These are phyloP conservation scores for Bedellia somnulentella DNA, from an alignment of 2,888 invertebrate species.

Conservation along the genomic window DNA sequence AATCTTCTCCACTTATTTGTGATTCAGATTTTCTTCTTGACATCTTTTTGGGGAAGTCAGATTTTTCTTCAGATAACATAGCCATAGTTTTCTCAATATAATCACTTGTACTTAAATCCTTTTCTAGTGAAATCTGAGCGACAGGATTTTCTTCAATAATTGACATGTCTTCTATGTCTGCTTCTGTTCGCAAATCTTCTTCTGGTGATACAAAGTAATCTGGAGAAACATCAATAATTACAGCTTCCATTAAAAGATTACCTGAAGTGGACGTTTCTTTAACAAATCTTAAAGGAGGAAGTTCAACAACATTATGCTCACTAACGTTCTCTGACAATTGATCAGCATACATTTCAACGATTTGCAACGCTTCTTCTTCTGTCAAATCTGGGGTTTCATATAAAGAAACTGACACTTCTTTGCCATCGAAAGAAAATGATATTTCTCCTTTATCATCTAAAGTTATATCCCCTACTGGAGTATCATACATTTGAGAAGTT, in stretches of 20 bases:
- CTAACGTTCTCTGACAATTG: constrained; percentile 85
- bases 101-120: constrained; percentile 54
- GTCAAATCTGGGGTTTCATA: constrained; percentile 92
- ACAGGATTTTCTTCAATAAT: constrained; percentile 71
- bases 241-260: constrained; percentile 87
- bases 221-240: constrained; percentile 85
- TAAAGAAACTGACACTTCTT: constrained; percentile 86
- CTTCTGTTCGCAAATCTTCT: constrained; percentile 83
- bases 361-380: constrained; percentile 88
- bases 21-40: constrained; percentile 69
- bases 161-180: constrained; percentile 83
- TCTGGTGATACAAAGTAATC: constrained; percentile 79
- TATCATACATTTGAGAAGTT: constrained; percentile 86
- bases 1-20: constrained; percentile 63
- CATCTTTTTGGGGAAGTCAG: constrained; percentile 58
- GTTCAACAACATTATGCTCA: constrained; percentile 83
- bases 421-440: constrained; percentile 89
- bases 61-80: constrained; percentile 48
- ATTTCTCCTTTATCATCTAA: constrained; percentile 83
- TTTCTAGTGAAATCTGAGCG: constrained; percentile 48
- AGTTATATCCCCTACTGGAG: constrained; percentile 75
- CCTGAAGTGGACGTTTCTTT: constrained; percentile 89
- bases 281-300: constrained; percentile 84
- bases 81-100: constrained; percentile 54
- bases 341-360: constrained; percentile 93